These are phyloP conservation scores for Protomyctophum bolini DNA, from an alignment of 2,113 vertebrate genomes.

Conservation along the genomic window DNA sequence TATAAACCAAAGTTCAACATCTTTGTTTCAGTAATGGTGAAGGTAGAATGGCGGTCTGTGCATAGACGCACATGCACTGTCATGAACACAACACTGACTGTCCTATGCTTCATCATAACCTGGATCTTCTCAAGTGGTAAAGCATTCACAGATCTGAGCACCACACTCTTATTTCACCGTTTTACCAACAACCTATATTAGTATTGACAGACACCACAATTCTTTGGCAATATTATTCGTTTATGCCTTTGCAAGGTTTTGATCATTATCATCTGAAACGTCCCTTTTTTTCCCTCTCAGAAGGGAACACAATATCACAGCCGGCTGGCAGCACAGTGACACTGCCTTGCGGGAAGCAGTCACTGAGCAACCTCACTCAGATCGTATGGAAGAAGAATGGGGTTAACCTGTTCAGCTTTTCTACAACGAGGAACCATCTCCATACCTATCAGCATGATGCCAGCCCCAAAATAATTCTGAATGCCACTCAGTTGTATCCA, in stretches of 20 bases:
- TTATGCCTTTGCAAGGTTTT: background rate
- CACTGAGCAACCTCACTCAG: accelerated
- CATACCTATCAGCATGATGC: accelerated
- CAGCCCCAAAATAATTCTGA: background rate
- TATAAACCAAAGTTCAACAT: too few species aligned
- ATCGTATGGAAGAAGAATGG: conserved; percentile 36
- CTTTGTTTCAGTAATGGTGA: conserved; percentile 18
- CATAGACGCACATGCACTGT: background rate
- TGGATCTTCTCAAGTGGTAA: conserved; percentile 57
- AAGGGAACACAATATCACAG: background rate
- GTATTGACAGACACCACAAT: background rate
- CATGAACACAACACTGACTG: conserved; percentile 9
- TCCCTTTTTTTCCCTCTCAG: conserved; percentile 23
- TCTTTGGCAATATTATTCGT: background rate
- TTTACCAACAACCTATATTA: too few species aligned
- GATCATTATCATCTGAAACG: background rate
- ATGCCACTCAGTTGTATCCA: background rate
- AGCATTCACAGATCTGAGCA: background rate
- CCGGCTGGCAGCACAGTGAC: conserved; percentile 12
- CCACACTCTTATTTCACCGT: too few species aligned
- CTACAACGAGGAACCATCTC: accelerated
- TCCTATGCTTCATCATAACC: conserved; percentile 30
- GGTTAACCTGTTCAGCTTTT: accelerated
- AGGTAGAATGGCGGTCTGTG: conserved; percentile 37
- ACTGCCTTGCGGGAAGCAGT: conserved; percentile 14